These are phyloP conservation scores for Enhydra lutris DNA, from an alignment of 2,113 vertebrate genomes.

Conservation along the genomic window DNA sequence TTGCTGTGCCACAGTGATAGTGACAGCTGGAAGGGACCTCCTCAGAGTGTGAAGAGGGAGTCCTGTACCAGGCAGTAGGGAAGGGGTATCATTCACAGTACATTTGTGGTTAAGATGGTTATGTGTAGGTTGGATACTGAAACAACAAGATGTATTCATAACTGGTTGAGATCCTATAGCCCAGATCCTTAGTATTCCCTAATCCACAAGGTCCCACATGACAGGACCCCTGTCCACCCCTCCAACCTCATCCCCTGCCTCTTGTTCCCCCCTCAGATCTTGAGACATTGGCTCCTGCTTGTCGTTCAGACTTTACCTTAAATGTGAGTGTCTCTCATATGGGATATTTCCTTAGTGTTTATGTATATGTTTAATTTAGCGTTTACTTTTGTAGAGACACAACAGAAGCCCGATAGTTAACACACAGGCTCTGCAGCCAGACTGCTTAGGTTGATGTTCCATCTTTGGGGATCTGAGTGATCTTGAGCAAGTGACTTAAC, in stretches of 20 bases:
- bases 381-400: not conserved
- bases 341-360: not conserved
- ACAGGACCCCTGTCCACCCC: not conserved
- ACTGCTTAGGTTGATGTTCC: not conserved
- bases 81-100: not conserved
- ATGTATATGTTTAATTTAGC: not conserved
- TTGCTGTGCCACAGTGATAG: not conserved
- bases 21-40: not conserved
- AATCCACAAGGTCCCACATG: not conserved
- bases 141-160: not conserved
- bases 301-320: not conserved
- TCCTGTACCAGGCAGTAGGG: not conserved
- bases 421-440: not conserved
- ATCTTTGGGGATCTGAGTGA: not conserved
- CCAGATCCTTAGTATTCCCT: not conserved
- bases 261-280: not conserved
- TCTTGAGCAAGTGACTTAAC: not conserved
- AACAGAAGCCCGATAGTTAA: not conserved
- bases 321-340: not conserved
- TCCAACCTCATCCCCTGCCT: not conserved
- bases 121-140: not conserved
- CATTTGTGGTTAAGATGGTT: not conserved
- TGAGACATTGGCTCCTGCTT: not conserved
- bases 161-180: not conserved
- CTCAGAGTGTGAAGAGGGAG: not conserved